These are phyloP conservation scores for Ceratitis capitata DNA, from an alignment of 1,140 invertebrate genomes.

Conservation along the genomic window DNA sequence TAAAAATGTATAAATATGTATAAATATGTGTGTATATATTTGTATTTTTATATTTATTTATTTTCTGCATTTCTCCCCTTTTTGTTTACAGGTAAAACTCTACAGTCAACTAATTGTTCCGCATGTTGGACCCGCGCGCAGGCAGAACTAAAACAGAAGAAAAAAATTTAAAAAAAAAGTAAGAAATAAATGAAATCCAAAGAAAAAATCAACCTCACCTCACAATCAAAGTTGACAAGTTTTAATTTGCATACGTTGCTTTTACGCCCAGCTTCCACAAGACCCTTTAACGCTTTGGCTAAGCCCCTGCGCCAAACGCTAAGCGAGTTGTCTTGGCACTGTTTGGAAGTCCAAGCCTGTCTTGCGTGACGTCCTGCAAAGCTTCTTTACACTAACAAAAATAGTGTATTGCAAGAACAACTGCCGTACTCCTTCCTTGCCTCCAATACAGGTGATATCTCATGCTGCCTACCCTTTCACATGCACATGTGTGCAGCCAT, in stretches of 20 bases:
- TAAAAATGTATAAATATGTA: no score
- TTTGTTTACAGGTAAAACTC: slow-evolving; percentile 3
- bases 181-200: not conserved
- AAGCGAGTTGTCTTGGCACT: not conserved
- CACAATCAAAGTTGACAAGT: slow-evolving; percentile 29
- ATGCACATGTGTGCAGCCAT: slow-evolving; percentile 58
- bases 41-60: no score
- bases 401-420: not conserved
- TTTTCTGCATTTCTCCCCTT: not conserved
- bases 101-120: not conserved
- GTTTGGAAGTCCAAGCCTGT: no score
- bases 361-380: no score
- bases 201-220: not conserved
- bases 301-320: not conserved
- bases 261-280: slow-evolving; percentile 9
- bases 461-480: slow-evolving; percentile 43
- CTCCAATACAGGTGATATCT: slow-evolving; percentile 38
- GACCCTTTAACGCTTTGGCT: not conserved
- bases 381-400: no score
- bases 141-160: not conserved
- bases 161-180: not conserved
- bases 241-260: slow-evolving; percentile 37
- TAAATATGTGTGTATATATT: no score
- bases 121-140: not conserved
- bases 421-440: not conserved